phyloP scores from a whole-genome alignment of 2,113 vertebrate genomes.

The Scartelaos histophorus region DNA sequence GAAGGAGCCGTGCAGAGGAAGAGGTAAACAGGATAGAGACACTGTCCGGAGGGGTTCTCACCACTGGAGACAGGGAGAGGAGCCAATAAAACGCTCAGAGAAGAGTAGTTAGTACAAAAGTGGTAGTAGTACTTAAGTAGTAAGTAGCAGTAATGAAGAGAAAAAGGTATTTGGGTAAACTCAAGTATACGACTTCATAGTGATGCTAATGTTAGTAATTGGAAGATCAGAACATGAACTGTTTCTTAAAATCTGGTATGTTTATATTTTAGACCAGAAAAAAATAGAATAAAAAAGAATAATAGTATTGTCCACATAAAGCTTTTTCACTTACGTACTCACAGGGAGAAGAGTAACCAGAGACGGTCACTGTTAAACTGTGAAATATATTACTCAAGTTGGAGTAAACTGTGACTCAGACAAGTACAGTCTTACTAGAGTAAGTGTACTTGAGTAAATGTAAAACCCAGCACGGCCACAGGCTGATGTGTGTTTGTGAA shows the following conservation, averaged over 20 bases:
- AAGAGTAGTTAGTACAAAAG: not conserved
- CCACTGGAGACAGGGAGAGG: conserved; percentile 19
- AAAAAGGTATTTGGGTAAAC: not conserved
- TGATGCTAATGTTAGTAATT: not conserved
- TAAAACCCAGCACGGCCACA: not conserved
- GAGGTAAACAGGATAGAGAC: conserved; percentile 31
- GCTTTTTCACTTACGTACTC: too few relatives aligned
- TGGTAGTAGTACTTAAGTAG: not conserved
- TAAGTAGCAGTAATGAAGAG: not conserved
- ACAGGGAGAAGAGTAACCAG: too few relatives aligned
- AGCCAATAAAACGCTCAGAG: not conserved
- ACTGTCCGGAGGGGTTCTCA: conserved; percentile 10
- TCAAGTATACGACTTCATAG: not conserved
- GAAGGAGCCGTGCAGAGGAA: not conserved
- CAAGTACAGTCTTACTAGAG: too few relatives aligned
- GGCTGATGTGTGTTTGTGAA: not conserved
- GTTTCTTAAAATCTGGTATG: too few relatives aligned
- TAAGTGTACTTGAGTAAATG: not conserved
- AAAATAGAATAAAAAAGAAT: too few relatives aligned
- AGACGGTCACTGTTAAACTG: too few relatives aligned
- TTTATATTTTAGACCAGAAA: too few relatives aligned
- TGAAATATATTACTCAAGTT: too few relatives aligned
- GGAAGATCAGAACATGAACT: not conserved
- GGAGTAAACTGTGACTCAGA: too few relatives aligned
- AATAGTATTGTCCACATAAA: too few relatives aligned